These are phyloP conservation scores for Lepilemur ruficaudatus DNA, from an alignment of 2,797 vertebrate genomes.

Conservation along the genomic window DNA sequence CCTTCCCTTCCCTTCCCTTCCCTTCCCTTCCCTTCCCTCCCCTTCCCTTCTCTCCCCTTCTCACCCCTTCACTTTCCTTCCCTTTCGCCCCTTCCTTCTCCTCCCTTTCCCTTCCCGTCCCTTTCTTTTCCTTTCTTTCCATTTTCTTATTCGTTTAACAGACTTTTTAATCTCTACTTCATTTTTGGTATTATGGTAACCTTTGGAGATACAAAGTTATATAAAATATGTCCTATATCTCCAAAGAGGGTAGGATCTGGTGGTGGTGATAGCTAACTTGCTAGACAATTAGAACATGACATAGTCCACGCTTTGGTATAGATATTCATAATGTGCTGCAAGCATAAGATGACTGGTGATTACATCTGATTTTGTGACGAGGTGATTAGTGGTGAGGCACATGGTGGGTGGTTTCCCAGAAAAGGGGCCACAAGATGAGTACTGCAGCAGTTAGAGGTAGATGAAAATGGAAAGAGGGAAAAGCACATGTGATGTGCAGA, in stretches of 20 bases:
- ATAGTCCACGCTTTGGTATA: background rate
- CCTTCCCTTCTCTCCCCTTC: background rate
- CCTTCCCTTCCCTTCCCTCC: background rate
- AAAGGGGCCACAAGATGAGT: background rate
- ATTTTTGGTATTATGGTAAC: background rate
- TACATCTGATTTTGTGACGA: background rate
- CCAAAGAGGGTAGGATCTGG: background rate
- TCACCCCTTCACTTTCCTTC: no score
- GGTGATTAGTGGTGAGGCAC: background rate
- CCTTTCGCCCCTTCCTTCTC: accelerated
- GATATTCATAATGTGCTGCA: background rate
- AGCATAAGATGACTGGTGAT: background rate
- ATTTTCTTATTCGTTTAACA: background rate
- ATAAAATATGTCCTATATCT: background rate
- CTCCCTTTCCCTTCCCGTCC: background rate
- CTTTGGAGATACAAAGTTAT: background rate
- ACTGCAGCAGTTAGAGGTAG: background rate
- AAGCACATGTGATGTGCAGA: background rate
- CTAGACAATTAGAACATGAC: background rate
- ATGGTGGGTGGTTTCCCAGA: background rate
- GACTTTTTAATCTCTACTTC: background rate
- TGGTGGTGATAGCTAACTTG: background rate
- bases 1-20: no score
- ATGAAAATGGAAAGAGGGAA: background rate
- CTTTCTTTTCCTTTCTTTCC: background rate